Evolutionary conservation across 2,888 invertebrate genomes (phyloP).

Genomic region (Xestia ashworthii): DNA sequence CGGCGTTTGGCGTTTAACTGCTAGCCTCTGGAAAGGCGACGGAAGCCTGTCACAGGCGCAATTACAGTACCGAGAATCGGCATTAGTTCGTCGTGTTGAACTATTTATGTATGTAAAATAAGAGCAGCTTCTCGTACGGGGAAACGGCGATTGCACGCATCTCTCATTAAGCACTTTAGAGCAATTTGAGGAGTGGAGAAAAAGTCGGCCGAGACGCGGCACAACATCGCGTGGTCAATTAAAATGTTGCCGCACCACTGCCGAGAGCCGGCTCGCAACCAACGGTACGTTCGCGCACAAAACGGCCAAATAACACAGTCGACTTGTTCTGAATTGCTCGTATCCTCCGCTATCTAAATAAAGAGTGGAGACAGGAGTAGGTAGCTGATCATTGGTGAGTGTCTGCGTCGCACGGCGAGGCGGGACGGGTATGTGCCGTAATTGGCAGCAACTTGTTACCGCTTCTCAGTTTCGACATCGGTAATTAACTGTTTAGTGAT

Average conservation of each 20-base stretch:
- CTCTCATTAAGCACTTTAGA: conserved; percentile 91
- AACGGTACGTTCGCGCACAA: conserved; percentile 78
- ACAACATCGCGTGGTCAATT: conserved; percentile 90
- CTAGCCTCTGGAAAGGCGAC: conserved; percentile 86
- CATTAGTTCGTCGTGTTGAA: conserved; percentile 88
- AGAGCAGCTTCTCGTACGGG: conserved; percentile 88
- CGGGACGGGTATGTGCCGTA: conserved; percentile 37
- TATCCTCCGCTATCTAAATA: conserved; percentile 84
- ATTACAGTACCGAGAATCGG: conserved; percentile 90
- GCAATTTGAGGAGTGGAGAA: conserved; percentile 89
- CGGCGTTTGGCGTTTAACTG: conserved; percentile 83
- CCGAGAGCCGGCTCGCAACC: conserved; percentile 73
- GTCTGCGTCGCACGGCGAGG: conserved; percentile 26
- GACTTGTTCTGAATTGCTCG: conserved; percentile 81
- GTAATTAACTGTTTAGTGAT: conserved; percentile 47
- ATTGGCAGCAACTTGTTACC: conserved; percentile 59
- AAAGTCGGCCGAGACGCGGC: conserved; percentile 87
- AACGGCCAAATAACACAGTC: conserved; percentile 77
- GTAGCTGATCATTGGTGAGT: conserved; percentile 66
- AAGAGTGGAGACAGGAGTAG: conserved; percentile 71
- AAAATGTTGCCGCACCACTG: conserved; percentile 86
- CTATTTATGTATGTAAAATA: conserved; percentile 91
- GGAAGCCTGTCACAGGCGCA: conserved; percentile 90
- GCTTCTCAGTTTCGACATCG: conserved; percentile 43
- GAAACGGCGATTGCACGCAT: conserved; percentile 90